A percentile compares a stretch with the other conserved stretches of the same genome.
Evolutionary conservation across 64 coral and sea anemone species (phyloP).

Genomic region (Astreopora myriophthalma): DNA sequence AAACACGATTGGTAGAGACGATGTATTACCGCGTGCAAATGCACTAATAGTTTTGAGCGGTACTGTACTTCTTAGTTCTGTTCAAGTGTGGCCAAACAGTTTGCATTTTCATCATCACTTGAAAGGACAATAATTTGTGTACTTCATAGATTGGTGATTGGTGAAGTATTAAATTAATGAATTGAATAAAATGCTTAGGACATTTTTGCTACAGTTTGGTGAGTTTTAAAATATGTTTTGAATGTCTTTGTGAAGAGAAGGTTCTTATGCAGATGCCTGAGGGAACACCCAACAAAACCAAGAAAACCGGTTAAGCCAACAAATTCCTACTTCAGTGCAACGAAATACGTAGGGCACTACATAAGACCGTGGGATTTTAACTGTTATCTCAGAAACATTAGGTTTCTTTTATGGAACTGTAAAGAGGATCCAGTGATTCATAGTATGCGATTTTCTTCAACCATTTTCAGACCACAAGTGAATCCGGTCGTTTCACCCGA

Average conservation of each 20-base stretch:
- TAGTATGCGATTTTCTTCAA: too few relatives aligned
- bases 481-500: too few relatives aligned
- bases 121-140: neutral
- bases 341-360: neutral
- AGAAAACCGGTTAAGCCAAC: neutral
- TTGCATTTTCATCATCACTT: too few relatives aligned
- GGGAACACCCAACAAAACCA: neutral
- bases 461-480: too few relatives aligned
- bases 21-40: too few relatives aligned
- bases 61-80: neutral
- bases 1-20: neutral
- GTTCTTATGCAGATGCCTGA: neutral
- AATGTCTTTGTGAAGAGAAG: neutral
- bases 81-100: neutral
- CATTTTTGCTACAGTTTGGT: neutral
- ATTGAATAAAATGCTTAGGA: neutral
- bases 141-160: neutral
- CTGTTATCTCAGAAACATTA: neutral
- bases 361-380: neutral
- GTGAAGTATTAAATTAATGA: neutral
- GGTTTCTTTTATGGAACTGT: neutral
- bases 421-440: too few relatives aligned
- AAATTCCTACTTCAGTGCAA: neutral
- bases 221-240: neutral
- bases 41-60: too few relatives aligned